These are phyloP conservation scores for Eupithecia subfuscata DNA, from an alignment of 2,888 invertebrate genomes.

Conservation along the genomic window DNA sequence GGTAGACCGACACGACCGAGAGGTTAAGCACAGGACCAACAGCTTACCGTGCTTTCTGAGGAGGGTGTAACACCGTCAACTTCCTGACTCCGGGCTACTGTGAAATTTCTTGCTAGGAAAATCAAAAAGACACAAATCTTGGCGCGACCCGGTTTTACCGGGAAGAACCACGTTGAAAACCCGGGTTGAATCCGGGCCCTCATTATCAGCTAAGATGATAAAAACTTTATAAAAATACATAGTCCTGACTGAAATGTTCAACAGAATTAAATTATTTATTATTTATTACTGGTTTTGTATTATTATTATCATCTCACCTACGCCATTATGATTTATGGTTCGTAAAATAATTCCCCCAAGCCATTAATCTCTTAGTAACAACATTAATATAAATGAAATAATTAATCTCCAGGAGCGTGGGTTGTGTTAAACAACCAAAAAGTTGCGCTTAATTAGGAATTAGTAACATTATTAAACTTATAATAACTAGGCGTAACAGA, in stretches of 20 bases:
- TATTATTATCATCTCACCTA: slow-evolving; percentile 9
- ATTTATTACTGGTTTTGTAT: slow-evolving; percentile 2
- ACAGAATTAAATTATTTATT: neutral
- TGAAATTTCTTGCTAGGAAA: no score
- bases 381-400: slow-evolving; percentile 32
- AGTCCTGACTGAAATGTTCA: neutral
- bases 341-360: slow-evolving; percentile 18
- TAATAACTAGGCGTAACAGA: neutral
- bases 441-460: slow-evolving; percentile 12
- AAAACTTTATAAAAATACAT: neutral
- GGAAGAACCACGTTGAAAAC: no score
- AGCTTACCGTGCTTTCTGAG: no score
- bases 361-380: slow-evolving; percentile 27
- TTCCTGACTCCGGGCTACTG: no score
- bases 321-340: slow-evolving; percentile 12
- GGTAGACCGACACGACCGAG: no score
- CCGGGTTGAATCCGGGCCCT: no score
- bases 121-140: no score
- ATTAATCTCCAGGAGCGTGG: slow-evolving; percentile 27
- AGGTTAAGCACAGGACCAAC: no score
- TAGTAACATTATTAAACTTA: neutral
- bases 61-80: no score
- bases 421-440: slow-evolving; percentile 17
- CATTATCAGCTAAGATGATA: no score
- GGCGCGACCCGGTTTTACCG: no score